phyloP scores from a whole-genome alignment of 1,140 invertebrate species.

The Macrobrachium rosenbergii region DNA sequence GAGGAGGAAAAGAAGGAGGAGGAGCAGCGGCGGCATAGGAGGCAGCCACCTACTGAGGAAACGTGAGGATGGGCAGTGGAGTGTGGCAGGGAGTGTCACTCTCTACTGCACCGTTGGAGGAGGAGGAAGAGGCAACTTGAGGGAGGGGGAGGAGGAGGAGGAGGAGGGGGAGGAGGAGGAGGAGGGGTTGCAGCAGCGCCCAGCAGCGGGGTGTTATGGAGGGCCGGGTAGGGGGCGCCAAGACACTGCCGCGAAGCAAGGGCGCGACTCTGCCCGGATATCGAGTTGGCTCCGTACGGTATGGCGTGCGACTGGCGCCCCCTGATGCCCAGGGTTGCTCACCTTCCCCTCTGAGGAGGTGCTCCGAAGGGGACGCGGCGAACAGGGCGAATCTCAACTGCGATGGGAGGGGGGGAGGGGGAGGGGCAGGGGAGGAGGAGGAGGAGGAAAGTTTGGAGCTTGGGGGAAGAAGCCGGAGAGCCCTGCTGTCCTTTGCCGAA shows the following conservation, averaged over 20 bases:
- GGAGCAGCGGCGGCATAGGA: no score
- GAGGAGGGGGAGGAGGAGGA: conserved; percentile 7
- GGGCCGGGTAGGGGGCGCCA: conserved; percentile 24
- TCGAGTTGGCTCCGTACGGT: conserved; percentile 51
- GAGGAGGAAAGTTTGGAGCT: background rate
- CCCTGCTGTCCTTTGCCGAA: no score
- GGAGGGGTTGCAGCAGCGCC: no score
- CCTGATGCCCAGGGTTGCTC: background rate
- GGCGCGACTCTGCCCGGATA: conserved; percentile 51
- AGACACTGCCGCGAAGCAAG: conserved; percentile 33
- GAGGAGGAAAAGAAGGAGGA: no score
- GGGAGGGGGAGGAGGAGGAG: background rate
- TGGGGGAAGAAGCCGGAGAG: no score
- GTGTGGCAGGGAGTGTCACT: conserved; percentile 4
- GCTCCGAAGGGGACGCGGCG: conserved; percentile 43
- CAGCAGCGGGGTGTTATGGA: conserved; percentile 29
- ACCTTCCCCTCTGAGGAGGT: conserved; percentile 10
- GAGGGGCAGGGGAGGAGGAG: background rate
- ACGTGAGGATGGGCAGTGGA: background rate
- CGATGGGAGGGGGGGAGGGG: background rate
- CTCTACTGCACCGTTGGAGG: background rate
- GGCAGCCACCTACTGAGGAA: no score
- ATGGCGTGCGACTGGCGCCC: conserved; percentile 55
- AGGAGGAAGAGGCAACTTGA: background rate
- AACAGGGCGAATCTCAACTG: background rate